phyloP scores from a whole-genome alignment of 2,113 vertebrate genomes.

The Daubentonia madagascariensis region DNA sequence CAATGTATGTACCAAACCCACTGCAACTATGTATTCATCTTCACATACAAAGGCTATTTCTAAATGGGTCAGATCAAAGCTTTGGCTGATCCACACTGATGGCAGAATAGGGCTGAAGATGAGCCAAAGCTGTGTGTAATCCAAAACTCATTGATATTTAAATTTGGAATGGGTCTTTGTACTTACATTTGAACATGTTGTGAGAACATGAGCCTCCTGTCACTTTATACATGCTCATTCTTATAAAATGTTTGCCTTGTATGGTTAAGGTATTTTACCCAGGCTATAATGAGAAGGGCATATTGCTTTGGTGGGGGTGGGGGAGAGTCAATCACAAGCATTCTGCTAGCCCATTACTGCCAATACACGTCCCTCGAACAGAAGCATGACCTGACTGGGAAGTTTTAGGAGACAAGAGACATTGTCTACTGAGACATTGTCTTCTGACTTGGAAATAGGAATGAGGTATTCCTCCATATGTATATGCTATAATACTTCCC shows the following conservation, averaged over 20 bases:
- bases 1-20: not conserved
- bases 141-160: slow-evolving; percentile 9
- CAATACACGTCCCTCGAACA: not conserved
- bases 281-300: not conserved
- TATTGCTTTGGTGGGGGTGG: not conserved
- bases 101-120: not conserved
- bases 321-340: not conserved
- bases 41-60: slow-evolving; percentile 19
- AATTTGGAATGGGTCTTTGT: slow-evolving; percentile 5
- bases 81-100: not conserved
- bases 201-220: slow-evolving; percentile 10
- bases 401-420: not conserved
- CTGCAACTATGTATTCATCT: not conserved
- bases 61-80: not conserved
- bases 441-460: not conserved
- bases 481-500: not conserved
- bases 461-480: not conserved
- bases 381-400: not conserved
- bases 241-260: slow-evolving; percentile 13
- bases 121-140: not conserved
- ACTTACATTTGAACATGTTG: not conserved
- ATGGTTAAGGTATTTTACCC: not conserved
- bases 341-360: not conserved
- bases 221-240: not conserved
- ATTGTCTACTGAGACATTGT: not conserved